Evolutionary conservation across 2,113 vertebrate species (phyloP).

Genomic region (Python bivittatus): DNA sequence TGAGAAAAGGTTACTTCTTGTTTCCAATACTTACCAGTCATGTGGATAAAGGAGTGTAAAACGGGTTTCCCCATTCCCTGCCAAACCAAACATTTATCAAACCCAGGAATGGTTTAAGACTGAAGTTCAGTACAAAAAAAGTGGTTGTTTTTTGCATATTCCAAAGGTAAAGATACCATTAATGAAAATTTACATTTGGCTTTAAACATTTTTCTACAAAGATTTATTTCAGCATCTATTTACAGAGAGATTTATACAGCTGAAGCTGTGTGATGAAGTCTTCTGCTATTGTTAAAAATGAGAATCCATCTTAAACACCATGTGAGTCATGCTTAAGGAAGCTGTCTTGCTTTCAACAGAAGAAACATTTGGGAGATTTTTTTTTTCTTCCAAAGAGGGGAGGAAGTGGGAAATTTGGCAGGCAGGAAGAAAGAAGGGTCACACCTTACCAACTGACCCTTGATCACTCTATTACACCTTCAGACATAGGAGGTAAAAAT

Average conservation of each 20-base stretch:
- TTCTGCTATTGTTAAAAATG: constrained; percentile 60
- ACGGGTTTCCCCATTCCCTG: constrained; percentile 38
- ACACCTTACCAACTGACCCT: constrained; percentile 57
- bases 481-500: constrained; percentile 65
- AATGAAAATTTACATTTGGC: constrained; percentile 65
- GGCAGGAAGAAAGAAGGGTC: constrained; percentile 34
- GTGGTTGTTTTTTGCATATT: constrained; percentile 58
- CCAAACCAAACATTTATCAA: constrained; percentile 36
- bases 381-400: constrained; percentile 19
- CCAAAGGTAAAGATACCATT: constrained; percentile 49
- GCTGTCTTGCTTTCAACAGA: constrained; percentile 55
- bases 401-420: constrained; percentile 42
- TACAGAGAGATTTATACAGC: constrained; percentile 64
- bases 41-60: constrained; percentile 26
- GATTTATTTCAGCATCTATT: constrained; percentile 70
- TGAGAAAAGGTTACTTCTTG: constrained; percentile 42
- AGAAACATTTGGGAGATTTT: constrained; percentile 24
- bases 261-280: constrained; percentile 47
- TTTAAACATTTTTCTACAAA: constrained; percentile 69
- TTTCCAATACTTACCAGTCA: constrained; percentile 38
- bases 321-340: constrained; percentile 50
- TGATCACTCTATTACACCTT: constrained; percentile 55
- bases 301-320: constrained; percentile 66
- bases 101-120: constrained; percentile 47
- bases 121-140: constrained; percentile 31